Base-by-base conservation (phyloP, 2,797 vertebrate species). In the Phaenicophaeus curvirostris region DNA sequence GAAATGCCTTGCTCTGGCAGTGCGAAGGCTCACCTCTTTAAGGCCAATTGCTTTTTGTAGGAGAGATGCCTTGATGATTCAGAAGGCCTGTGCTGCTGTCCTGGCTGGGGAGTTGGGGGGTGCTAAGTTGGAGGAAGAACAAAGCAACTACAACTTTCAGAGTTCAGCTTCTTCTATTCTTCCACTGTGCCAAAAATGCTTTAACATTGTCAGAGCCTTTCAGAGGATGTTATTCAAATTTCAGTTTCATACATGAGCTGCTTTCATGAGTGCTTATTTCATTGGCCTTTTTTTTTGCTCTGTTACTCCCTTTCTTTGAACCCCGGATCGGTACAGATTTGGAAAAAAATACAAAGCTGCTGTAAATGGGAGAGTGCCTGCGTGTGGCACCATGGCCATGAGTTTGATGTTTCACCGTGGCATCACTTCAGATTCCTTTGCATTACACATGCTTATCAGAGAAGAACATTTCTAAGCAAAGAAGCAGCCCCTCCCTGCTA, bases 181-280 rank as follows among this genome's bases (percentile, higher is more conserved):
- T 16, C 46, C 30, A 20, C 44, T 17, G 27, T 37, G 80, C 48
- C 25, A 90, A 65, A 72, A 75, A 57, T 33, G 54, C 51, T 74
- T 84, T 21, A 87, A 54, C 30, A 30, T 44, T 33, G 12, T 81
- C 74, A 76, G 51, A 92, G 73, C 74, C 59, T 94, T 91, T 88
- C 93, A 77, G 85, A 94, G 67, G 61, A 93, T 81, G 44, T 87
- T 95, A 82, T 74, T 94, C 80, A 87, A 48, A 82, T 94, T 91
- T 94, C 67, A 16, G 67, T 94, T 95, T 97, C 87, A 69, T 50
- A 65, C 6, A 6, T 17, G 63, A 86, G 5, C 46, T 35, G 24
- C 71, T 90, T 93, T 93, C 18, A 15, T 0, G 8, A 51, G 9
- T 41, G 17, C 74, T 95, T 74, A 35, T 77, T 90, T 85, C 15